These are phyloP conservation scores for Chelon labrosus DNA, from an alignment of 2,797 vertebrate species.

Conservation along the genomic window DNA sequence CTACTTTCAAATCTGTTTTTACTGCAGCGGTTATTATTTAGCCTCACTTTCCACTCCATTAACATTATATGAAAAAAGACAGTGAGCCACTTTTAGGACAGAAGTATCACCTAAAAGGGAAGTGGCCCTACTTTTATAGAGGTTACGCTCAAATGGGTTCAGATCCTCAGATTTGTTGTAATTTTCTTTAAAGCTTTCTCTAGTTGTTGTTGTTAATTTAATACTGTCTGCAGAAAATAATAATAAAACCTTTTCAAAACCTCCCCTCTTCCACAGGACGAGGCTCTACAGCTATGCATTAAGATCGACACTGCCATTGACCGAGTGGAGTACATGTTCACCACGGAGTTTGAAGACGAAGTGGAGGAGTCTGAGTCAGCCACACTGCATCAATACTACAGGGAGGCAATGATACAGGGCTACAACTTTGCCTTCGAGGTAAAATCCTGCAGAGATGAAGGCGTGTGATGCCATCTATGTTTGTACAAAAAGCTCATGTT, in stretches of 20 bases:
- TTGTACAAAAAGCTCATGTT: not conserved
- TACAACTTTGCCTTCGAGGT: conserved; percentile 99
- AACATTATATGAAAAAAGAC: conserved; percentile 3
- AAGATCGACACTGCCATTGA: conserved; percentile 95
- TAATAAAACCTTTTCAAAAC: not conserved
- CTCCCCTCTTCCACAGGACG: conserved; percentile 82
- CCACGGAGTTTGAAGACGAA: conserved; percentile 93
- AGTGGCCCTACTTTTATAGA: conserved; percentile 10
- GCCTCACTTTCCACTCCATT: conserved; percentile 11
- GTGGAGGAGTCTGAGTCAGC: conserved; percentile 94
- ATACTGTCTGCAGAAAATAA: not conserved
- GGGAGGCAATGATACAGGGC: conserved; percentile 98
- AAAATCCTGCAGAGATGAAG: conserved; percentile 37
- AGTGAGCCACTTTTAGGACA: not conserved
- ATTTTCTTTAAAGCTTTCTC: not conserved
- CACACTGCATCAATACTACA: conserved; percentile 96
- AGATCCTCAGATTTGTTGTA: not conserved
- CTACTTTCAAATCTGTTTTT: conserved; percentile 43
- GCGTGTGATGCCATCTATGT: not conserved
- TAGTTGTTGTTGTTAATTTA: not conserved
- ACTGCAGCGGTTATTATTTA: conserved; percentile 18
- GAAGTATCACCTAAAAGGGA: conserved; percentile 2
- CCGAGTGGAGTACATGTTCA: conserved; percentile 96
- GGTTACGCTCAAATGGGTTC: not conserved
- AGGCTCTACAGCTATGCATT: conserved; percentile 95